These are phyloP conservation scores for Muscicapa adusta DNA, from an alignment of 2,113 vertebrate genomes.

Conservation along the genomic window DNA sequence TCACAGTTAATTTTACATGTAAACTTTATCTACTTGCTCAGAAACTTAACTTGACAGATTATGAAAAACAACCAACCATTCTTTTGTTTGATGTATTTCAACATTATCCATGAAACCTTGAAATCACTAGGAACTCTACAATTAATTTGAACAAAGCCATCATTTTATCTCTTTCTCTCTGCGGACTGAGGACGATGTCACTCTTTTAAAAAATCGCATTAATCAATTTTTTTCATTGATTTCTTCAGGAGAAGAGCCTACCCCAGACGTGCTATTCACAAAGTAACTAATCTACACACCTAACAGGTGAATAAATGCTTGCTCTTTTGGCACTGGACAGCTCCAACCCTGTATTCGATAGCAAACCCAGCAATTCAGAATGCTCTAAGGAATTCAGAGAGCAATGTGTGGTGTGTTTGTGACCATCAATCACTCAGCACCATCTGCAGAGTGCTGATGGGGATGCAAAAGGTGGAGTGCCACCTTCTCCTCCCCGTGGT, in stretches of 20 bases:
- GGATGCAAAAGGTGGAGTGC: neutral
- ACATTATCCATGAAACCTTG: neutral
- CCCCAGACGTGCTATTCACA: neutral
- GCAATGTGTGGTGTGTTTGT: neutral
- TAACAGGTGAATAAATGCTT: neutral
- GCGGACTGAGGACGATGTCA: neutral
- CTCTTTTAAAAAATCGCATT: neutral
- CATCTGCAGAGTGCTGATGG: neutral
- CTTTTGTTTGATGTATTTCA: neutral
- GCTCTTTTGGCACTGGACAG: neutral
- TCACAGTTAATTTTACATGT: too few species aligned
- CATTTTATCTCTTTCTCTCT: neutral
- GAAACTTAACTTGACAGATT: neutral
- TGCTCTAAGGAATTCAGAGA: neutral
- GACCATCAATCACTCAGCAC: neutral
- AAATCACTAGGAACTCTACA: neutral
- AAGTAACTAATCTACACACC: neutral
- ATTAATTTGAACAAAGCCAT: neutral
- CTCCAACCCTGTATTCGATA: accelerated
- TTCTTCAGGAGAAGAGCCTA: neutral
- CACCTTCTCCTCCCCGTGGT: accelerated
- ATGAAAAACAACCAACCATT: neutral
- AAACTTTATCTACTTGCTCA: neutral
- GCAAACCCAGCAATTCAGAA: neutral
- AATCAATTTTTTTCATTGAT: neutral